These are phyloP conservation scores for Charanyca ferruginea DNA, from an alignment of 2,888 invertebrate genomes.

Conservation along the genomic window DNA sequence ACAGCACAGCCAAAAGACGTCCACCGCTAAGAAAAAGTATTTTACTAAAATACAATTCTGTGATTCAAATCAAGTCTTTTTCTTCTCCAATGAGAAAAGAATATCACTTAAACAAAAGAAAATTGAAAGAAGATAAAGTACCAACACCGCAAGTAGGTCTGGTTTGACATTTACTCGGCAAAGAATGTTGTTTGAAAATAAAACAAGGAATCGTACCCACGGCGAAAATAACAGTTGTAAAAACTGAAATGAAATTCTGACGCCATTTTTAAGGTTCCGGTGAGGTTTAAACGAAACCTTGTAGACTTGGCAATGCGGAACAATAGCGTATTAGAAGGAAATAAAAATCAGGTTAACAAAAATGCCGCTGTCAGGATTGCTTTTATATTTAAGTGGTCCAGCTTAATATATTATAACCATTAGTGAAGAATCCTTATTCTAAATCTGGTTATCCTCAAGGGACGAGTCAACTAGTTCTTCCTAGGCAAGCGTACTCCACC, in stretches of 20 bases:
- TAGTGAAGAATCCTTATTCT: too few relatives aligned
- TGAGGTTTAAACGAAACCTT: background rate
- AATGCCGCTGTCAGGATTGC: too few relatives aligned
- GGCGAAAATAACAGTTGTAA: conserved; percentile 30
- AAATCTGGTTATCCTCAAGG: too few relatives aligned
- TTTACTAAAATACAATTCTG: background rate
- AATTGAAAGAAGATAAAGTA: conserved; percentile 5
- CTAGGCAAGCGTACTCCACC: too few relatives aligned
- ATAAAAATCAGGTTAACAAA: too few relatives aligned
- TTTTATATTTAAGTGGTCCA: too few relatives aligned
- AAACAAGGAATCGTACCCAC: conserved; percentile 33
- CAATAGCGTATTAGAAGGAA: too few relatives aligned
- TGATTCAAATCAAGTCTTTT: conserved; percentile 1
- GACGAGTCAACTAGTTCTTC: too few relatives aligned
- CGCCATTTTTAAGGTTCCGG: conserved; percentile 30
- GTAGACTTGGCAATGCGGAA: background rate
- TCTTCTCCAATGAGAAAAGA: conserved; percentile 4
- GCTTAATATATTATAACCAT: too few relatives aligned
- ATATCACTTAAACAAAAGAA: conserved; percentile 17
- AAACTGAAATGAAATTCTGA: conserved; percentile 34
- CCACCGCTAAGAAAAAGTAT: too few relatives aligned
- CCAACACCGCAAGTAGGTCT: conserved; percentile 19
- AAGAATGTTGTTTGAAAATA: conserved; percentile 35
- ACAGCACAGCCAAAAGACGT: too few relatives aligned
- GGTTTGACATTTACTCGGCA: conserved; percentile 35